A percentile compares a stretch with the other conserved stretches of the same genome.
phyloP scores from a whole-genome alignment of 2,888 invertebrate genomes.

The Cerastis rubricosa region DNA sequence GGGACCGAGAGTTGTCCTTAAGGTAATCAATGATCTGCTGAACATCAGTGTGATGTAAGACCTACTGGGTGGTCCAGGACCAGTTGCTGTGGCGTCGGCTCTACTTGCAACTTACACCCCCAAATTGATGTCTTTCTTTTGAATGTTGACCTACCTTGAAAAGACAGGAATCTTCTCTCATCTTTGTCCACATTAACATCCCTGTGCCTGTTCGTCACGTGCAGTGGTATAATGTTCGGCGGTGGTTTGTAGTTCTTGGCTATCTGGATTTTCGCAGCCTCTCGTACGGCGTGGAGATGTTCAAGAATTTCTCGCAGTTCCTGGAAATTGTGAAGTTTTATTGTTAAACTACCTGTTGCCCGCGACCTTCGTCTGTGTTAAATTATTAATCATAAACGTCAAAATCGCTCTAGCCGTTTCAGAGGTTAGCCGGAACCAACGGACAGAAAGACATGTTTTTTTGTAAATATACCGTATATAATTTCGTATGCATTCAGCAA shows the following conservation, averaged over 20 bases:
- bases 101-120: neutral
- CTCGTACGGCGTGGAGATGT: constrained; percentile 82
- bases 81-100: neutral
- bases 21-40: too few species aligned
- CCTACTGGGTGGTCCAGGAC: neutral
- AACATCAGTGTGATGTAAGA: neutral
- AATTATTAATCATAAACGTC: too few species aligned
- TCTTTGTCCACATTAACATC: constrained; percentile 88
- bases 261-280: constrained; percentile 82
- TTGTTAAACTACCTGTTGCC: neutral
- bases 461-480: too few species aligned
- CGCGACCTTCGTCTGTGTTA: too few species aligned
- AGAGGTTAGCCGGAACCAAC: too few species aligned
- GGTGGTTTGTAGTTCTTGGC: constrained; percentile 82
- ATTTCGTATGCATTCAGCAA: too few species aligned
- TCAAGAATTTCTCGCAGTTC: constrained; percentile 84
- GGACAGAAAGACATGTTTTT: too few species aligned
- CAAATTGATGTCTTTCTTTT: neutral
- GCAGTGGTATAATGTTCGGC: constrained; percentile 80
- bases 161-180: constrained; percentile 88
- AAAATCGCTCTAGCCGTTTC: too few species aligned
- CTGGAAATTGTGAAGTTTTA: constrained; percentile 65
- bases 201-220: constrained; percentile 83
- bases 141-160: constrained; percentile 85
- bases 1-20: too few species aligned